phyloP scores from a whole-genome alignment of 1,140 invertebrate species.

The Panulirus ornatus region DNA sequence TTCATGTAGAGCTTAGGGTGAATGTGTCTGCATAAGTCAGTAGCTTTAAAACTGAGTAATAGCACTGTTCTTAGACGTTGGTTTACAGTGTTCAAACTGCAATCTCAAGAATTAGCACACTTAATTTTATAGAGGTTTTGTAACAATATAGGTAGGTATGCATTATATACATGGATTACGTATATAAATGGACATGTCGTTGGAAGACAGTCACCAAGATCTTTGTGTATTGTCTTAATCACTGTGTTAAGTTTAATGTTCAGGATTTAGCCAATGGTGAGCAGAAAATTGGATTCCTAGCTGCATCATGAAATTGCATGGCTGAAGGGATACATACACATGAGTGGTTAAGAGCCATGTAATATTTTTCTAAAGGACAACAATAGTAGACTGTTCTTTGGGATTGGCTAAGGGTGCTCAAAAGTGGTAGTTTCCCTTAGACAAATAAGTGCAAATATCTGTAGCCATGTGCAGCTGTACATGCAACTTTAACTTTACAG shows the following conservation, averaged over 20 bases:
- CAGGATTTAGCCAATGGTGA: background rate
- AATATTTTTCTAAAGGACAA: background rate
- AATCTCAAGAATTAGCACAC: conserved; percentile 3
- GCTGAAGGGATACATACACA: background rate
- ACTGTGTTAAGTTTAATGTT: background rate
- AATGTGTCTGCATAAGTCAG: background rate
- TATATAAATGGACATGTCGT: background rate
- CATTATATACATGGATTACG: conserved; percentile 1
- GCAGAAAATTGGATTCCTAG: background rate
- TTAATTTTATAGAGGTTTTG: conserved; percentile 14
- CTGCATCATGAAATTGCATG: background rate
- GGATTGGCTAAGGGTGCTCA: background rate
- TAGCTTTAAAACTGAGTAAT: conserved; percentile 8
- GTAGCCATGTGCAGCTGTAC: background rate
- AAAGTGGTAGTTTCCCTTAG: conserved; percentile 17
- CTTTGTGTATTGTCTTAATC: background rate
- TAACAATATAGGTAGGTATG: background rate
- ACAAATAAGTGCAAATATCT: background rate
- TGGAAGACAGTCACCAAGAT: background rate
- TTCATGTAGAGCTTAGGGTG: background rate
- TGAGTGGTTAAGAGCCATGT: background rate
- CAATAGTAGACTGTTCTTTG: background rate
- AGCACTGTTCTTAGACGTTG: background rate
- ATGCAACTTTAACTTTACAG: background rate
- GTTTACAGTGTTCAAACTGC: background rate